Evolutionary conservation across 2,113 vertebrate species (phyloP).

Genomic region (Sterrhoptilus dennistouni): DNA sequence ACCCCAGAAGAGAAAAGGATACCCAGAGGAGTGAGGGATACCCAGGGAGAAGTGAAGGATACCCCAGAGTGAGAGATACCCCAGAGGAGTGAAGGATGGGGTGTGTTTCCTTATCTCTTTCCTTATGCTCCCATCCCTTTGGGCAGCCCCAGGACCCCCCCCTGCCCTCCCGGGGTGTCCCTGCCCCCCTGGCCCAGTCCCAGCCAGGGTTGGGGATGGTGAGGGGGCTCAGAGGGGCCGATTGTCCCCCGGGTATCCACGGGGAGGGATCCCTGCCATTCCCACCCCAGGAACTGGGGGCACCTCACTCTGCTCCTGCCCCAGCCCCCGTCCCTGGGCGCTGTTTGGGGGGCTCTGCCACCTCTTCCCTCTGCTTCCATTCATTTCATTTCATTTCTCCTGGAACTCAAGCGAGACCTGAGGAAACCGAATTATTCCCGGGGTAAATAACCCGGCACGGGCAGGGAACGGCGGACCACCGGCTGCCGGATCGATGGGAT

Average conservation of each 20-base stretch:
- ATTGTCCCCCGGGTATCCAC: fast-evolving
- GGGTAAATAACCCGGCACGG: neutral
- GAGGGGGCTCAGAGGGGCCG: neutral
- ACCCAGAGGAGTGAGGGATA: neutral
- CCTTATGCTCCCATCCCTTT: no score
- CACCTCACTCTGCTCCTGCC: fast-evolving
- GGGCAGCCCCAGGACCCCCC: neutral
- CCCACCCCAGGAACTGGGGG: fast-evolving
- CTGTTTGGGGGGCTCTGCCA: neutral
- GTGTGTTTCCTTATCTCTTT: no score
- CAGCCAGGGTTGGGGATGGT: neutral
- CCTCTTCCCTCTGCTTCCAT: neutral
- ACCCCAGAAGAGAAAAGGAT: neutral
- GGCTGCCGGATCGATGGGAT: constrained; percentile 45
- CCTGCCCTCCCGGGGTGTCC: fast-evolving
- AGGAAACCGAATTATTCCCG: constrained; percentile 16
- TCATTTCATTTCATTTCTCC: neutral
- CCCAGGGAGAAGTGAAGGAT: no score
- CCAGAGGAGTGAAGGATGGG: neutral
- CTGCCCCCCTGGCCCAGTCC: neutral
- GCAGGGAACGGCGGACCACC: constrained; percentile 6
- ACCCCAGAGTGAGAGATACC: neutral
- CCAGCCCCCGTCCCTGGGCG: fast-evolving
- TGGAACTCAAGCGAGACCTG: constrained; percentile 17
- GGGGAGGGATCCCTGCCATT: neutral